Base-by-base conservation (phyloP, 1,140 invertebrate species). In the Magallana ariakensis region DNA sequence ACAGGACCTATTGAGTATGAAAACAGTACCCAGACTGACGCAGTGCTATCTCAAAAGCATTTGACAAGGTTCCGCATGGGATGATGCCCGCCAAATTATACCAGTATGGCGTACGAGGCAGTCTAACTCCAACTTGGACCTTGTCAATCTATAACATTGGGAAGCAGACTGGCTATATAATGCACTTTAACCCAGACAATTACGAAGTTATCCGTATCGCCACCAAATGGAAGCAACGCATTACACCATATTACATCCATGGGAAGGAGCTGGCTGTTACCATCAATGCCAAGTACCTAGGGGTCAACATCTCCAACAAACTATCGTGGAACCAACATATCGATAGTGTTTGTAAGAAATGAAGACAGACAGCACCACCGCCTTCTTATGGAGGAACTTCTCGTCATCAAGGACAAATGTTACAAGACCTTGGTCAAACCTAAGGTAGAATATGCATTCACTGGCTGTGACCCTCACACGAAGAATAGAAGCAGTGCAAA, bases 301-400 rank as follows among this genome's bases (percentile, higher is more conserved):
- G 83, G 13, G 55, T 84, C 83, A 84, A 55, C 56, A 84, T 84
- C 16, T 26, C 33, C 60, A 22, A 55, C 33, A 84, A 84, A 13
- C 83, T 84, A 15, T 55, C 8, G 15, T 84, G 56, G 57, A 84
- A 84, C 83, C n/a, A 53, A 19, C 84, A 85, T 56, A 75, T 85
- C n/a, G n/a, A 75, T 9, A 85, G 54, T 11, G 84, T 46, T 19
- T 70, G 70, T 62, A 85, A 85, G n/a, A n/a, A n/a, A n/a, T n/a
- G n/a, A n/a, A n/a, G n/a, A n/a, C n/a, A n/a, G n/a, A n/a, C n/a
- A n/a, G n/a, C 66, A 84, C 83, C 83, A 85, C 60, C 9, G 84
- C 84, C 26, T 70, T 85, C 46, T 62, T 85, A 7, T 16, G 46
- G 6, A 70, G 33, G 6, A 75, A 84, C 83, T 13, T 84, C 8